These are phyloP conservation scores for Dastarcus helophoroides DNA, from an alignment of 2,888 invertebrate species.

Conservation along the genomic window DNA sequence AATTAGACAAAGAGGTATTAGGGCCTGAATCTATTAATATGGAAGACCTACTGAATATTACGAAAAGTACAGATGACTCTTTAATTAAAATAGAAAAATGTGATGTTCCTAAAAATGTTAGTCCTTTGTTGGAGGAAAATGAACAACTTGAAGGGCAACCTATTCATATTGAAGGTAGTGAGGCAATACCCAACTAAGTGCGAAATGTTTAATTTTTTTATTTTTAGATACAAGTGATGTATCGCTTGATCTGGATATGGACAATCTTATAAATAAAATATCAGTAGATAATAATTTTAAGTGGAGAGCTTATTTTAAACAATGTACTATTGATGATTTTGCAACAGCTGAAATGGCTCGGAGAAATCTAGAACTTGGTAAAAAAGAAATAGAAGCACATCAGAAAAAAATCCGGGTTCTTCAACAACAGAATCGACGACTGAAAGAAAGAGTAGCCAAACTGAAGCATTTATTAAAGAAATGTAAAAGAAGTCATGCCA, in stretches of 20 bases:
- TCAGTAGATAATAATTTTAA: constrained; percentile 12
- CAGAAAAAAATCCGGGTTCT: constrained; percentile 11
- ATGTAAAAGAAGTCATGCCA: constrained; percentile 6
- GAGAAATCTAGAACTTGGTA: constrained; percentile 10
- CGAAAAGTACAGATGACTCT: too few relatives aligned
- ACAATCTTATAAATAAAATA: constrained; percentile 10
- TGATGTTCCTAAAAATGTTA: too few relatives aligned
- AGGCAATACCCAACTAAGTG: too few relatives aligned
- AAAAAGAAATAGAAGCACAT: constrained; percentile 11
- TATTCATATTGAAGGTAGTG: too few relatives aligned
- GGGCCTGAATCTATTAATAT: constrained; percentile 8
- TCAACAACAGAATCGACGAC: constrained; percentile 11
- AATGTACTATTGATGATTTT: constrained; percentile 10
- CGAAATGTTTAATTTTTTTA: background rate
- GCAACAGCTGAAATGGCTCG: constrained; percentile 11
- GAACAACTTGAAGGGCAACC: too few relatives aligned
- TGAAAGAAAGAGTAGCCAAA: constrained; percentile 9
- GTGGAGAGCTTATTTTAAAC: constrained; percentile 11
- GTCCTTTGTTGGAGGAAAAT: too few relatives aligned
- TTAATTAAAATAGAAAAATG: too few relatives aligned
- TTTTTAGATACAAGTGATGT: constrained; percentile 1
- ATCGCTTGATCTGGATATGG: constrained; percentile 5
- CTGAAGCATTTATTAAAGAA: constrained; percentile 10
- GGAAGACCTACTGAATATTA: too few relatives aligned
- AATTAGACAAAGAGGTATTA: constrained; percentile 10